Evolutionary conservation across 2,797 vertebrate species (phyloP).

Genomic region (Pteronotus mesoamericanus): DNA sequence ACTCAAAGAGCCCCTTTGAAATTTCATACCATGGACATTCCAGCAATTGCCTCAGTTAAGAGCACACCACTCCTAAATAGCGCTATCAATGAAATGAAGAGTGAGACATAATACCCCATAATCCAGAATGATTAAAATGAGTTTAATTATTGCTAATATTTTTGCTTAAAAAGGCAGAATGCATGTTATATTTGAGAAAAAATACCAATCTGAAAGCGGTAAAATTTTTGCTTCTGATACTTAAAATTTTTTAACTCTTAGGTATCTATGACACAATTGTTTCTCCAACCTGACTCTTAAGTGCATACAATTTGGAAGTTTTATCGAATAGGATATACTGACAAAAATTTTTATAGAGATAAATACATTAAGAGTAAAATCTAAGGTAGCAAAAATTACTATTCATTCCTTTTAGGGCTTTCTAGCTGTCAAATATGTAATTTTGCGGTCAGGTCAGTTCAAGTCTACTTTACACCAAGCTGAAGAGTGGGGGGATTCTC

Average conservation of each 20-base stretch:
- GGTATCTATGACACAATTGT: not conserved
- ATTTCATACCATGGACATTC: not conserved
- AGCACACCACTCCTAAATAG: not conserved
- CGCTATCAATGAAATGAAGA: not conserved
- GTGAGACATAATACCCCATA: not conserved
- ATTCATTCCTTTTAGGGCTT: not conserved
- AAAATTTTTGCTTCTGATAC: not conserved
- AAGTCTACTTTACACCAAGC: not conserved
- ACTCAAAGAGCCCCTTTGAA: not conserved
- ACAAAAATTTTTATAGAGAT: not conserved
- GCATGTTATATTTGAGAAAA: not conserved
- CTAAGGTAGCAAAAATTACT: not conserved
- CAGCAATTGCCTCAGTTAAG: no score
- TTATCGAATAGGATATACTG: not conserved
- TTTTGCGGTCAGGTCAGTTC: not conserved
- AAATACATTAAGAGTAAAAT: not conserved
- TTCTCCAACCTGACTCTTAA: not conserved
- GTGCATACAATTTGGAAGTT: not conserved
- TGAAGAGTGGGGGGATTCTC: not conserved
- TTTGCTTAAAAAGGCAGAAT: not conserved
- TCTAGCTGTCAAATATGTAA: not conserved
- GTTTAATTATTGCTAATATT: not conserved
- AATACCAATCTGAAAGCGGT: not conserved
- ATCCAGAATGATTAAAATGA: not conserved
- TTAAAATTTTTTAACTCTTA: not conserved